A percentile compares a stretch with the other conserved stretches of the same genome.
Evolutionary conservation across 2,888 invertebrate genomes (phyloP).

Genomic region (Lycaena phlaeas): DNA sequence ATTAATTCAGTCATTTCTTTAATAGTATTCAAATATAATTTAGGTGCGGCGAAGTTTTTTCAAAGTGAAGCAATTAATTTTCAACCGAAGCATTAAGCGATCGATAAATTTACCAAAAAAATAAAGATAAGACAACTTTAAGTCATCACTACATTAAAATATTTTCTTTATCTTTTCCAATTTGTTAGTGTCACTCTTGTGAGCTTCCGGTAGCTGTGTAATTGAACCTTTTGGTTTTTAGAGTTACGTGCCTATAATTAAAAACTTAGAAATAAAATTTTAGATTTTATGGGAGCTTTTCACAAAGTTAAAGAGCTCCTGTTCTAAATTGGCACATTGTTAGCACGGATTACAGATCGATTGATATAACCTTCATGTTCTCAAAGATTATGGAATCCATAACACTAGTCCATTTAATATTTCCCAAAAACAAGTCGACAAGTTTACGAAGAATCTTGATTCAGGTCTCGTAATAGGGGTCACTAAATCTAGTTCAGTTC

Average conservation of each 20-base stretch:
- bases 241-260: constrained; percentile 31
- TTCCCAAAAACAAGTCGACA: too few species aligned
- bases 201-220: constrained; percentile 65
- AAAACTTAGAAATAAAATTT: background rate
- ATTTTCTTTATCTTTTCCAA: constrained; percentile 68
- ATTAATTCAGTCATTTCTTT: constrained; percentile 24
- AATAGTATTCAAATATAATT: constrained; percentile 50
- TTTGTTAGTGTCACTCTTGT: constrained; percentile 67
- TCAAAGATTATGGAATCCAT: too few species aligned
- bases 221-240: constrained; percentile 68
- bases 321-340: background rate
- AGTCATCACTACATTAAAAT: constrained; percentile 53
- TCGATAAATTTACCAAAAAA: constrained; percentile 48
- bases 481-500: too few species aligned
- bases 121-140: constrained; percentile 48
- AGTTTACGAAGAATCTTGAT: too few species aligned
- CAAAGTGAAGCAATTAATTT: constrained; percentile 33
- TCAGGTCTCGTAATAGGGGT: too few species aligned
- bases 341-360: too few species aligned
- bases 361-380: too few species aligned
- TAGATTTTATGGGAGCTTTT: too few species aligned
- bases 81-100: constrained; percentile 39
- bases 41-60: constrained; percentile 47
- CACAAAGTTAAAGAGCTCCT: background rate
- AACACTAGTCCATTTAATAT: too few species aligned